A percentile compares a stretch with the other conserved stretches of the same genome.
These are phyloP conservation scores for Amphiprion clarkii DNA, from an alignment of 2,797 vertebrate genomes.

Conservation along the genomic window DNA sequence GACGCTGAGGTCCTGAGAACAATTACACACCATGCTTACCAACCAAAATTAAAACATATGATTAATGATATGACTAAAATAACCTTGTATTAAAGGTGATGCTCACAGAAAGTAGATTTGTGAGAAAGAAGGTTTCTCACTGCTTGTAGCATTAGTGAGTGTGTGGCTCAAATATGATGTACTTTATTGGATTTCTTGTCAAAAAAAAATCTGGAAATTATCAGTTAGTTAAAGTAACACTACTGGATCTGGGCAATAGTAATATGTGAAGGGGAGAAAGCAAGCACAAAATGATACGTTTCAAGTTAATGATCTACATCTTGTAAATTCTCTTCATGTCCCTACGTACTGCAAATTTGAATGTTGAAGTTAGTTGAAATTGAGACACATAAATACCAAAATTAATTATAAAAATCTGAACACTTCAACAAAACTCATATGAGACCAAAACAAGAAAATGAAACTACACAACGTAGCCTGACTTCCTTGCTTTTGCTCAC, in stretches of 20 bases:
- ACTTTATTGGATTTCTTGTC: conserved; percentile 67
- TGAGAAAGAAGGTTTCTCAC: not conserved
- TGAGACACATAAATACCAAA: not conserved
- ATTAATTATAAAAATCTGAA: not conserved
- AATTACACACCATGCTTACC: conserved; percentile 15
- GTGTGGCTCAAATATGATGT: not conserved
- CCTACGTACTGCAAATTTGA: not conserved
- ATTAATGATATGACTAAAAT: not conserved
- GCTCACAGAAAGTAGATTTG: not conserved
- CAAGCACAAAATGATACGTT: conserved; percentile 31
- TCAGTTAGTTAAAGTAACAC: conserved; percentile 76
- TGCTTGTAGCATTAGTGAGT: not conserved
- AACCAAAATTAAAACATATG: not conserved
- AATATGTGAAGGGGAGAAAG: conserved; percentile 26
- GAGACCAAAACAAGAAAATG: not conserved
- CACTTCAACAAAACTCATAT: not conserved
- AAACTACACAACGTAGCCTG: not conserved
- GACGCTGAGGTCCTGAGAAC: conserved; percentile 69
- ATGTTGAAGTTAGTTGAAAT: not conserved
- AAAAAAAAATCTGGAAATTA: conserved; percentile 71
- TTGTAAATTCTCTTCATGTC: conserved; percentile 1
- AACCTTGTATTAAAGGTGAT: not conserved
- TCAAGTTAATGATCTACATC: conserved; percentile 70
- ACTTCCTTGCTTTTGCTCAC: not conserved
- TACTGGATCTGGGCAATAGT: conserved; percentile 65